These are phyloP conservation scores for Cryptocephalus primarius DNA, from an alignment of 2,888 invertebrate species.

Conservation along the genomic window DNA sequence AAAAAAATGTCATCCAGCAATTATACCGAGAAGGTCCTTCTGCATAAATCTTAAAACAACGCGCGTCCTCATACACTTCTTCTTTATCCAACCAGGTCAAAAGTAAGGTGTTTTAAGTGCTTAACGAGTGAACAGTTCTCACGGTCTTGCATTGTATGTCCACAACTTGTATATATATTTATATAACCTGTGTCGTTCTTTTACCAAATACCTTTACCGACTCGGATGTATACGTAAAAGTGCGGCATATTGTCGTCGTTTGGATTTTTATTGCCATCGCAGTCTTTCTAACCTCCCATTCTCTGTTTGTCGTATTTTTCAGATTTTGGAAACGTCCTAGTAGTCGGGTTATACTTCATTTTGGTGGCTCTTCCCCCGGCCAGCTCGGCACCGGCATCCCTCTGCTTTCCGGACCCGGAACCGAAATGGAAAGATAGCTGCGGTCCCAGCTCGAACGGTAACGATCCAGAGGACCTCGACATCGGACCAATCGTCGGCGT, in stretches of 20 bases:
- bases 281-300: neutral
- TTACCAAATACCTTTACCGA: neutral
- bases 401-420: too few relatives aligned
- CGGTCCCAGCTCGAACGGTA: too few relatives aligned
- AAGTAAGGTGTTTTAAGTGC: neutral
- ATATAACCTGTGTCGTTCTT: slow-evolving; percentile 27
- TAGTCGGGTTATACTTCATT: neutral
- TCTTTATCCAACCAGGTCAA: neutral
- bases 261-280: too few relatives aligned
- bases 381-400: too few relatives aligned
- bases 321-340: neutral
- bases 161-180: slow-evolving; percentile 29
- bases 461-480: too few relatives aligned
- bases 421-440: too few relatives aligned
- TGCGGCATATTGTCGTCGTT: too few relatives aligned
- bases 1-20: too few relatives aligned
- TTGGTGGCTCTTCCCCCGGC: too few relatives aligned
- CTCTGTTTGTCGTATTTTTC: neutral
- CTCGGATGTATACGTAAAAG: neutral
- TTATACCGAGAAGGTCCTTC: too few relatives aligned
- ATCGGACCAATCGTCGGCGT: too few relatives aligned
- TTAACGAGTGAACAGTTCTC: slow-evolving; percentile 25
- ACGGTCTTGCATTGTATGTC: slow-evolving; percentile 34
- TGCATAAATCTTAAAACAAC: too few relatives aligned
- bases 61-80: neutral